Evolutionary conservation across 2,888 invertebrate species (phyloP).

Genomic region (Coremacera marginata): DNA sequence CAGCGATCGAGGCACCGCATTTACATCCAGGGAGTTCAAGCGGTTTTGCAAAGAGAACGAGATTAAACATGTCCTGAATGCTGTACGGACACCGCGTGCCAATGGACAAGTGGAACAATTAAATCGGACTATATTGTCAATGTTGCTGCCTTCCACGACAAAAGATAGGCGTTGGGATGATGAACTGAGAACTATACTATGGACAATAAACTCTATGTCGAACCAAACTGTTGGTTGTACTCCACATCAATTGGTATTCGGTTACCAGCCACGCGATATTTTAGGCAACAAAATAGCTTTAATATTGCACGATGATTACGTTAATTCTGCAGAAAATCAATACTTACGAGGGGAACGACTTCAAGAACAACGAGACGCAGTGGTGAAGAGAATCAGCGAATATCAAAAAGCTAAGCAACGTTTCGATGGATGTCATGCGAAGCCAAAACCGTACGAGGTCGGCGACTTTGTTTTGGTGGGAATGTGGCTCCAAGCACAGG

Average conservation of each 20-base stretch:
- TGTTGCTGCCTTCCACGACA: background rate
- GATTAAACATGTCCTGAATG: background rate
- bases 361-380: background rate
- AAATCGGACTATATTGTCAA: background rate
- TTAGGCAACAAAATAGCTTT: slow-evolving; percentile 2
- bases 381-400: slow-evolving; percentile 12
- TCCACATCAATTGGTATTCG: background rate
- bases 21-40: too few relatives aligned
- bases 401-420: slow-evolving; percentile 36
- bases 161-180: background rate
- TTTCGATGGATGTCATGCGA: slow-evolving; percentile 25
- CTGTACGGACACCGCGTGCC: background rate
- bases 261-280: too few relatives aligned
- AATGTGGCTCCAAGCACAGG: slow-evolving; percentile 38
- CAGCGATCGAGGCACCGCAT: too few relatives aligned
- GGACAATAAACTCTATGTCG: background rate
- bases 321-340: too few relatives aligned
- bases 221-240: background rate
- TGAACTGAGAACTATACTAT: slow-evolving; percentile 1
- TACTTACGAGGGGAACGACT: too few relatives aligned
- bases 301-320: too few relatives aligned
- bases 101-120: slow-evolving; percentile 2
- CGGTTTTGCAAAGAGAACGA: background rate
- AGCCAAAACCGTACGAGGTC: background rate
- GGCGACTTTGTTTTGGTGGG: slow-evolving; percentile 32